Evolutionary conservation across 2,797 vertebrate genomes (phyloP), one percentile per base, ranked within the genome.

Genomic region (Brotula barbata): DNA sequence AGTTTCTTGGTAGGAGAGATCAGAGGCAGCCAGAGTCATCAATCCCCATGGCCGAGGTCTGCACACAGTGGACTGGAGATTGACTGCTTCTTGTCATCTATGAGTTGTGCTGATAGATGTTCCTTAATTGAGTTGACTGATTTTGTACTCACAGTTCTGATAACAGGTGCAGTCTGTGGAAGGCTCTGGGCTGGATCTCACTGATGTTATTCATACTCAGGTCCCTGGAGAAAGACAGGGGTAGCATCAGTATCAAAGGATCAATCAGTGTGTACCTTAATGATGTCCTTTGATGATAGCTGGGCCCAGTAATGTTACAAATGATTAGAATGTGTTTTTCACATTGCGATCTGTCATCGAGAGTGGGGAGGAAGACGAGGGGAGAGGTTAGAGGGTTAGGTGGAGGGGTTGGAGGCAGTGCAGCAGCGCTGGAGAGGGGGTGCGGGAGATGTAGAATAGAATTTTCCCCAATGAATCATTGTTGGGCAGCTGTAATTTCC

Each of bases 121-220:
- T 77, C 59, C 71, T 81, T 67, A 66, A 68, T 47, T 64, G 52
- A 73, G 58, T 1, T 50, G 17, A 67, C 71, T 59, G 52, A 64
- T 81, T 71, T 68, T 53, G 36, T 88, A 96, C 96, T 97, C 88
- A 98, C 96, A 98, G 90, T 77, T 98, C 96, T 77, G 93, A 93
- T 81, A 98, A 78, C 89, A 96, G 95, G 77, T 93, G 93, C 86
- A 98, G 92, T 58, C 87, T 91, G 13, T 45, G 88, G 85, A 98
- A 95, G 6, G 86, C 66, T 13, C 90, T 86, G 7, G 95, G 93
- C 78, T 90, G 91, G 67, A 98, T 91, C 79, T 85, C 85, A 0
- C 94, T 97, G 80, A 98, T 95, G 90, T 96, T 98, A 90, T 98
- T 98, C 96, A 98, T 96, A 68, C 95, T 98, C 81, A 98, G 90